These are phyloP conservation scores for Amphimallon solstitiale DNA, from an alignment of 2,888 invertebrate genomes.

Conservation along the genomic window DNA sequence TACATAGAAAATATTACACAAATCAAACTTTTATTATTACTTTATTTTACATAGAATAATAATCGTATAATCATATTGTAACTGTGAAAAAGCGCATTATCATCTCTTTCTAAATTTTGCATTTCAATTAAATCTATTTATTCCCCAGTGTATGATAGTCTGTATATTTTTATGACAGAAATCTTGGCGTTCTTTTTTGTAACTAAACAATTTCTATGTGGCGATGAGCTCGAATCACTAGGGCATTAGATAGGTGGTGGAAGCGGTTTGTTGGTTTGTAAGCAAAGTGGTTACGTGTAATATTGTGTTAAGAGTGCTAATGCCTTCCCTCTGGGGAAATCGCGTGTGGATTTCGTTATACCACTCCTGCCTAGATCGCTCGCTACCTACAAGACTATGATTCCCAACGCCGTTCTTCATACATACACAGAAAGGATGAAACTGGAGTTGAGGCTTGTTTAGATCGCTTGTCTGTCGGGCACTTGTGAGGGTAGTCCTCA, in stretches of 20 bases:
- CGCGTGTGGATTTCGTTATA: conserved; percentile 51
- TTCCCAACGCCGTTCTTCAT: no score
- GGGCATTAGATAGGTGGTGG: conserved; percentile 3
- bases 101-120: no score
- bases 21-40: no score
- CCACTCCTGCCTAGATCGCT: not conserved
- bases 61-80: no score
- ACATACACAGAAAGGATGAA: no score
- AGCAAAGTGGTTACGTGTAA: conserved; percentile 52
- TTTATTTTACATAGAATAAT: no score
- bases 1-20: no score
- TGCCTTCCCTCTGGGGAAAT: conserved; percentile 53
- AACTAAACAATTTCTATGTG: not conserved
- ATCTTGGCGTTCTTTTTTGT: not conserved
- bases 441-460: not conserved
- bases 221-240: conserved; percentile 5
- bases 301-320: conserved; percentile 55
- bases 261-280: conserved; percentile 46
- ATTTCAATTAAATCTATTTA: no score
- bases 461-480: not conserved
- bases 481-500: not conserved
- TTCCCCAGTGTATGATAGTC: no score
- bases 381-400: no score
- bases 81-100: no score
- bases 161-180: no score